Percentiles rank a stretch among this genome's conserved stretches.
Evolutionary conservation across 53 echinoderm and acorn worm species (phyloP).

Genomic region (Echinarachnius parma): DNA sequence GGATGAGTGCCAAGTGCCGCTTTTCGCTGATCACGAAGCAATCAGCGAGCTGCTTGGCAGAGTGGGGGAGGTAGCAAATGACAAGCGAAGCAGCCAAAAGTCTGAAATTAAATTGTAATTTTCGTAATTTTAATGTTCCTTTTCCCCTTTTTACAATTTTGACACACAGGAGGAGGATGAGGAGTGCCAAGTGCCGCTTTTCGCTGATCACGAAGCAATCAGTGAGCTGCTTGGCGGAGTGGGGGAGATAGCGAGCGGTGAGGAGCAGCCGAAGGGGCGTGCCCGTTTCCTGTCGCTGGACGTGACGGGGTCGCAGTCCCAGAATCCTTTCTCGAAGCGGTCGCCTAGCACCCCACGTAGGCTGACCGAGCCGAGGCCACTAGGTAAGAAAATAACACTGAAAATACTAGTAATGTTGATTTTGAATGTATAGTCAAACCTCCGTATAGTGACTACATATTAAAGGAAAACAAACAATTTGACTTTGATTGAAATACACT

Average conservation of each 20-base stretch:
- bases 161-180: constrained; percentile 39
- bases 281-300: constrained; percentile 32
- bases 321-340: not conserved
- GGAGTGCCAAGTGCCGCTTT: constrained; percentile 24
- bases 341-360: constrained; percentile 21
- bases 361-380: not conserved
- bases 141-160: no score
- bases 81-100: no score
- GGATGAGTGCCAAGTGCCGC: constrained; percentile 17
- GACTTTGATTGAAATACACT: no score
- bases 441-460: no score
- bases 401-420: no score
- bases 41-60: constrained; percentile 24
- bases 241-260: not conserved
- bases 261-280: not conserved
- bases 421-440: no score
- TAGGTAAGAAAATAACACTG: not conserved
- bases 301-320: constrained; percentile 7
- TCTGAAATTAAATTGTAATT: no score
- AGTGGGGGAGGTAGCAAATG: no score
- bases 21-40: constrained; percentile 27
- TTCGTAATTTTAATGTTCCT: no score
- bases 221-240: constrained; percentile 4
- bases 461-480: no score
- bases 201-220: constrained; percentile 31